These are phyloP conservation scores for Drosophila chauvacae DNA, from an alignment of 1,140 invertebrate species.

Conservation along the genomic window DNA sequence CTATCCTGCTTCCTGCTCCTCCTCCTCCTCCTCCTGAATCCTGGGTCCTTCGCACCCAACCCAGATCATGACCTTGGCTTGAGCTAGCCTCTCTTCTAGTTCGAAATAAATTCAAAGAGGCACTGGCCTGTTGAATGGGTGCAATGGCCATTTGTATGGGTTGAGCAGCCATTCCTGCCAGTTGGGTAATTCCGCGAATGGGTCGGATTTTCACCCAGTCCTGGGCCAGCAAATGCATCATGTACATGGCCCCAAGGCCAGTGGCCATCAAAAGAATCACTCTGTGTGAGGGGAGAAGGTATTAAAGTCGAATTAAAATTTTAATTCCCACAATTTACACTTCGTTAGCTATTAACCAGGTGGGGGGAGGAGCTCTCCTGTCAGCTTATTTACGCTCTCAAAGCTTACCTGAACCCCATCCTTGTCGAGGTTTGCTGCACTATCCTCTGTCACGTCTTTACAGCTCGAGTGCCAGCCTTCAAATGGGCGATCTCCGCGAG, in stretches of 20 bases:
- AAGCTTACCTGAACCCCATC: slow-evolving; percentile 71
- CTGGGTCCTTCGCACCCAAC: slow-evolving; percentile 32
- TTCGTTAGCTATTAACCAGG: neutral
- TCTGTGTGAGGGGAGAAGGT: slow-evolving; percentile 28
- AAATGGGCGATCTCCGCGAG: slow-evolving; percentile 47
- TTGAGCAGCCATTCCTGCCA: slow-evolving; percentile 45
- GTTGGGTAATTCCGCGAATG: slow-evolving; percentile 59
- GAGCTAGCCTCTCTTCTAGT: slow-evolving; percentile 40
- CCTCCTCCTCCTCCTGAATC: slow-evolving; percentile 25
- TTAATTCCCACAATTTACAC: neutral
- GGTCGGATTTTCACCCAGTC: slow-evolving; percentile 85
- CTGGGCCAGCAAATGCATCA: slow-evolving; percentile 85
- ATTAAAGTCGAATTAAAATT: neutral
- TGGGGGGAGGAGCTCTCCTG: slow-evolving; percentile 12
- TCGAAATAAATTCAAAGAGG: slow-evolving; percentile 45
- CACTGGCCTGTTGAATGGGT: slow-evolving; percentile 58
- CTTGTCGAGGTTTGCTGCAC: neutral
- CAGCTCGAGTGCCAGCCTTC: slow-evolving; percentile 46
- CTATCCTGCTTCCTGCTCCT: neutral
- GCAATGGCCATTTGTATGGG: slow-evolving; percentile 30
- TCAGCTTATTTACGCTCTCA: neutral
- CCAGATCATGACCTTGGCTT: slow-evolving; percentile 13
- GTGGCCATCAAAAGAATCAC: slow-evolving; percentile 81
- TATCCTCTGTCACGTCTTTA: slow-evolving; percentile 57
- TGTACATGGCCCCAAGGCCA: slow-evolving; percentile 85